Percentiles rank a stretch among this genome's conserved stretches.
Conservation (phyloP, 2,797 vertebrate genomes). For the Danionella dracula region DNA sequence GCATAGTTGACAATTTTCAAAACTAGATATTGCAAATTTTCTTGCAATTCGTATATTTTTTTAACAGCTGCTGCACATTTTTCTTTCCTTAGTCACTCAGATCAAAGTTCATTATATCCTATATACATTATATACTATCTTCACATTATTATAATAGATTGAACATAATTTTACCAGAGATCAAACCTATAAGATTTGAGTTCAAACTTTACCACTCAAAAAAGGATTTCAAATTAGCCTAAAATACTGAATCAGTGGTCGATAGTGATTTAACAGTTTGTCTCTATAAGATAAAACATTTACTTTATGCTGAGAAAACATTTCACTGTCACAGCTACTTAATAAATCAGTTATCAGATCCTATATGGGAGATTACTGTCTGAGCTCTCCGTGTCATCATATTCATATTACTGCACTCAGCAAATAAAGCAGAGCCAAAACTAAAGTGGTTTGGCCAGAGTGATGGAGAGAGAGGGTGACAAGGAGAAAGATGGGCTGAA, state of each 20-base stretch:
- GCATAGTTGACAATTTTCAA: too few species aligned
- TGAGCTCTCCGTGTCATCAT: conserved; percentile 33
- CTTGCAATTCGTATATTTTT: too few species aligned
- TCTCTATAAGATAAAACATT: conserved; percentile 4
- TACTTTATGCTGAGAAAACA: conserved; percentile 35
- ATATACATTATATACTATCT: too few species aligned
- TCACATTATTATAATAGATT: too few species aligned
- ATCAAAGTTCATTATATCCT: too few species aligned
- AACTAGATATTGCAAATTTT: too few species aligned
- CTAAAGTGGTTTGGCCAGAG: conserved; percentile 59
- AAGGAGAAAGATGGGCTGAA: conserved; percentile 34
- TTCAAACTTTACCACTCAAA: background rate
- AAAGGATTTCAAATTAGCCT: background rate
- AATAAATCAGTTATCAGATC: conserved; percentile 42
- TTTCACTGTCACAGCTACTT: conserved; percentile 18
- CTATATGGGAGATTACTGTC: conserved; percentile 38
- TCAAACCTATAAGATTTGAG: too few species aligned
- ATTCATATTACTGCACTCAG: conserved; percentile 44
- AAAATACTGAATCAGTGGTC: background rate
- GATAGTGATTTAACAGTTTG: conserved; percentile 9
- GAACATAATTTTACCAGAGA: too few species aligned
- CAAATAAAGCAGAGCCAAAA: conserved; percentile 55
- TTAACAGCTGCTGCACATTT: too few species aligned
- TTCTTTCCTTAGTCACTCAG: too few species aligned
- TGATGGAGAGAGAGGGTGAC: conserved; percentile 40